Evolutionary conservation across 2,113 vertebrate genomes (phyloP).

Genomic region (Neotragus pygmaeus): DNA sequence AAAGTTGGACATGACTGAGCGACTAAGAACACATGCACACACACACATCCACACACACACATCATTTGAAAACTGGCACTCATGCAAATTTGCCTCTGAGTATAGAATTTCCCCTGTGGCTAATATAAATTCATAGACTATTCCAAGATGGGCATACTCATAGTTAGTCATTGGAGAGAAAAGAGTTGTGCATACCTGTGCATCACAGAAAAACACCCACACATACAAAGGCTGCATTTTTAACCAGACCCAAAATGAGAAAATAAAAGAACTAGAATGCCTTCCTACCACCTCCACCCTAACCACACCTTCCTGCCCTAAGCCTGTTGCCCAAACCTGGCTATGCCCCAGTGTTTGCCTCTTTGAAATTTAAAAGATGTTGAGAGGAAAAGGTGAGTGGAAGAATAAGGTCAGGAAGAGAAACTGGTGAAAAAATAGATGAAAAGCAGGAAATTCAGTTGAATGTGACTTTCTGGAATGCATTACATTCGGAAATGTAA

Average conservation of each 20-base stretch:
- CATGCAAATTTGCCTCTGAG: neutral
- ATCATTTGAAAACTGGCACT: constrained; percentile 14
- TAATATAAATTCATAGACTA: constrained; percentile 37
- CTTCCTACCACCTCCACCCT: constrained; percentile 52
- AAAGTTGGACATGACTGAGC: neutral
- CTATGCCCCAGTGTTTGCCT: neutral
- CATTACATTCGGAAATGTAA: constrained; percentile 32
- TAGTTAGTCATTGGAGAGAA: constrained; percentile 59
- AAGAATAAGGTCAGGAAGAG: constrained; percentile 26
- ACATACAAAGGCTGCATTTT: constrained; percentile 51
- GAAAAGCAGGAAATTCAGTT: constrained; percentile 22
- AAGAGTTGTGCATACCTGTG: constrained; percentile 31
- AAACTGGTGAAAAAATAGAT: constrained; percentile 45
- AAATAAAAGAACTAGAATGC: constrained; percentile 52
- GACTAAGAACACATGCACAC: neutral
- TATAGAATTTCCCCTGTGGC: constrained; percentile 19
- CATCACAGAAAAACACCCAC: constrained; percentile 58
- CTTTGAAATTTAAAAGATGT: constrained; percentile 55
- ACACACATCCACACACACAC: neutral
- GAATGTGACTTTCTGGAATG: neutral
- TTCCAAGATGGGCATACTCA: constrained; percentile 50
- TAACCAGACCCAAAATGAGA: constrained; percentile 41
- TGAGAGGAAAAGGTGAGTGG: constrained; percentile 36
- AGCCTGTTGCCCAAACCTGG: constrained; percentile 52
- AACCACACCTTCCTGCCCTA: constrained; percentile 66